phyloP scores from a whole-genome alignment of 2,113 vertebrate species.

The Ploceus nigricollis region DNA sequence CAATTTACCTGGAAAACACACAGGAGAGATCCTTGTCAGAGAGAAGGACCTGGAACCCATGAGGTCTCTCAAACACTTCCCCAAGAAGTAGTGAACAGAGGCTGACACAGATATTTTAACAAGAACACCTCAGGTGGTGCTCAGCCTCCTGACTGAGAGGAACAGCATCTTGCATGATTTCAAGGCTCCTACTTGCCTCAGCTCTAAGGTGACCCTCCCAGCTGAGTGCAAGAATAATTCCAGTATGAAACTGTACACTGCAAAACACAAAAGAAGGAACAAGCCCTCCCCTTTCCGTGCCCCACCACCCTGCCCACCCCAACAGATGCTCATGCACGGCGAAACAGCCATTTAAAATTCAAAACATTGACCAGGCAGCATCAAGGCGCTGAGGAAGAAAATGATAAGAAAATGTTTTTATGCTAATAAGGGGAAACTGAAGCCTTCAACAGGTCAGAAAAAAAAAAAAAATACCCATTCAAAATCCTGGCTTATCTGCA shows the following conservation, averaged over 20 bases:
- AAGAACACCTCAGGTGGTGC: not conserved
- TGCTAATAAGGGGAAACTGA: not conserved
- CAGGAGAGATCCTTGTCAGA: not conserved
- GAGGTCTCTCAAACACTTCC: not conserved
- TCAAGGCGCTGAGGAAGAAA: not conserved
- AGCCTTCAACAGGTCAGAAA: not conserved
- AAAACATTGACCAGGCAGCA: not conserved
- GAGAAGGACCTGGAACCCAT: not conserved
- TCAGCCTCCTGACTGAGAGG: not conserved
- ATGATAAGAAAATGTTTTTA: not conserved
- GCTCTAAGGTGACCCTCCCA: not conserved
- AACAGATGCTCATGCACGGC: not conserved
- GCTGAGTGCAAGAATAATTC: not conserved
- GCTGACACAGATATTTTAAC: not conserved
- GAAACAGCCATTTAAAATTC: not conserved
- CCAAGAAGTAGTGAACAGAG: not conserved
- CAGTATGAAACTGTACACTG: not conserved
- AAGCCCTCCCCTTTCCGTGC: not conserved
- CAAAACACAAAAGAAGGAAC: not conserved
- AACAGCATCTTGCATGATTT: not conserved
- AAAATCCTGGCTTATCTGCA: constrained; percentile 1
- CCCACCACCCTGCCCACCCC: accelerated
- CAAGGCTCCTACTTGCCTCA: not conserved
- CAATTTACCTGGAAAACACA: not conserved
- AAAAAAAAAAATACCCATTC: not conserved